Conservation (phyloP, 2,113 vertebrate species). For the Oryzias curvinotus region DNA sequence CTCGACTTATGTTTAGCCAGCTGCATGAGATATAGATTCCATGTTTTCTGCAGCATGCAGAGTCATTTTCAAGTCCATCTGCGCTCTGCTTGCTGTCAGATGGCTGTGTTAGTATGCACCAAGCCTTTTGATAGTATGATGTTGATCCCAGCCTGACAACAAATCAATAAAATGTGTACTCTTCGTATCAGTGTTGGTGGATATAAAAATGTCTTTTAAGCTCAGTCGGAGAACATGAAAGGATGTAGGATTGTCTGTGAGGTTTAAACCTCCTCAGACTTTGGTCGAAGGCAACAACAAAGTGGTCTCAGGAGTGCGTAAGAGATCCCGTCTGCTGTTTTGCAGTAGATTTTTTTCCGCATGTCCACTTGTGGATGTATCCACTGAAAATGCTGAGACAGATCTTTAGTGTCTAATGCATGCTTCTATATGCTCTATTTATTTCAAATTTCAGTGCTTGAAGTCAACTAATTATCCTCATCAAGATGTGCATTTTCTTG, state of each 20-base stretch:
- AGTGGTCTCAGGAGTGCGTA: constrained; percentile 50
- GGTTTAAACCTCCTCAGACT: constrained; percentile 58
- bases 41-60: constrained; percentile 38
- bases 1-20: constrained; percentile 23
- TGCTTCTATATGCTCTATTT: background rate
- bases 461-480: constrained; percentile 25
- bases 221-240: constrained; percentile 57
- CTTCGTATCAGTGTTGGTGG: constrained; percentile 45
- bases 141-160: constrained; percentile 59
- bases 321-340: constrained; percentile 48
- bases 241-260: constrained; percentile 43
- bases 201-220: constrained; percentile 58
- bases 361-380: constrained; percentile 10
- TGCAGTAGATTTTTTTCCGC: constrained; percentile 39
- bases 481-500: constrained; percentile 33
- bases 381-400: too few relatives aligned
- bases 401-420: too few relatives aligned
- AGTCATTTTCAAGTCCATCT: constrained; percentile 48
- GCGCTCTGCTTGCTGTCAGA: constrained; percentile 23
- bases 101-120: constrained; percentile 30
- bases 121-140: constrained; percentile 43
- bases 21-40: constrained; percentile 39
- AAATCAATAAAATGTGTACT: constrained; percentile 72
- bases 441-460: constrained; percentile 7
- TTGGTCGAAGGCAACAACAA: constrained; percentile 64